These are phyloP conservation scores for Pyrocephalus nanus DNA, from an alignment of 2,797 vertebrate genomes.

Conservation along the genomic window DNA sequence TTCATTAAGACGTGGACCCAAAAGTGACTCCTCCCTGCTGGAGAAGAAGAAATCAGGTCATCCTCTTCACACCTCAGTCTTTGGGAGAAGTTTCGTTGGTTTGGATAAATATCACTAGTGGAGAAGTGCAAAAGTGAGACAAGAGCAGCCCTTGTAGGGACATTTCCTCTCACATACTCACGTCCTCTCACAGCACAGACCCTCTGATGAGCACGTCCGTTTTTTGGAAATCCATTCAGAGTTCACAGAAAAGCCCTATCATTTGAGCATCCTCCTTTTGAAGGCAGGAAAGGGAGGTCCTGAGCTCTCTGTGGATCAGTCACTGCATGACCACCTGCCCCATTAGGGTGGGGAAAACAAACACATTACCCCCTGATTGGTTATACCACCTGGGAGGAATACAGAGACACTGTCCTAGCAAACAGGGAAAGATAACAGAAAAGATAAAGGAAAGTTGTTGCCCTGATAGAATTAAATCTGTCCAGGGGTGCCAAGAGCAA, in stretches of 20 bases:
- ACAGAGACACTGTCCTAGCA: not conserved
- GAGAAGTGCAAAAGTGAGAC: not conserved
- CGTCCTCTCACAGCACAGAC: not conserved
- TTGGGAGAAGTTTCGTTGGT: not conserved
- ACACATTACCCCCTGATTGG: not conserved
- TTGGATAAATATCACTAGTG: not conserved
- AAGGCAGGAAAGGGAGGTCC: not conserved
- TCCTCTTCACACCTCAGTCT: not conserved
- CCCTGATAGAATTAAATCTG: not conserved
- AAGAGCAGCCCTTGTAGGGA: not conserved
- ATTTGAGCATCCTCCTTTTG: not conserved
- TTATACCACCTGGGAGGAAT: not conserved
- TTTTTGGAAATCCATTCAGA: not conserved
- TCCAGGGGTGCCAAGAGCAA: not conserved
- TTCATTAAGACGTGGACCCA: rapidly evolving
- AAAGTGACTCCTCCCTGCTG: rapidly evolving
- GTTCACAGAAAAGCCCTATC: not conserved
- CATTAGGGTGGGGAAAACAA: rapidly evolving
- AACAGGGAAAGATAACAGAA: not conserved
- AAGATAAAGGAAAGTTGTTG: not conserved
- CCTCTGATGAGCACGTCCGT: rapidly evolving
- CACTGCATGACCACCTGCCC: not conserved
- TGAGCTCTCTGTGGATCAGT: rapidly evolving
- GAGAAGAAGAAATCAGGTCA: not conserved
- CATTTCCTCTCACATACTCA: not conserved